A percentile compares a stretch with the other conserved stretches of the same genome.
Conservation (phyloP, 2,113 vertebrate genomes). For the Gila orcuttii region DNA sequence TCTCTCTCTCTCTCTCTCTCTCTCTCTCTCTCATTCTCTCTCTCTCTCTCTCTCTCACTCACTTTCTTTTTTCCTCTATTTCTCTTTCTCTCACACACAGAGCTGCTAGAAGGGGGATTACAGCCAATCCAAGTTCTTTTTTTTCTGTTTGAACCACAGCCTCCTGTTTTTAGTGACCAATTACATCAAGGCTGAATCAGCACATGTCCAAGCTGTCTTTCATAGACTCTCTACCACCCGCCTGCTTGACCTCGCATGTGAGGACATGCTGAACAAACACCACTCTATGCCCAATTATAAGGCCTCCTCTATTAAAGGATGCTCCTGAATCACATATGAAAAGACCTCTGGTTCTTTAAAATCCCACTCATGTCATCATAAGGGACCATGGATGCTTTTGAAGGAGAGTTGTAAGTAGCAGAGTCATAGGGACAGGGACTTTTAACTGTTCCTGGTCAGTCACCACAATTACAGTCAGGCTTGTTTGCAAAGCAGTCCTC, state of each 20-base stretch:
- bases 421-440: neutral
- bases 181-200: constrained; percentile 39
- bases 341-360: constrained; percentile 31
- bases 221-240: constrained; percentile 14
- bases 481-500: constrained; percentile 23
- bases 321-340: constrained; percentile 19
- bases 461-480: neutral
- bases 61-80: too few relatives aligned
- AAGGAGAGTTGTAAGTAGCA: constrained; percentile 5
- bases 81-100: constrained; percentile 15
- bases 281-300: constrained; percentile 46
- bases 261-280: constrained; percentile 51
- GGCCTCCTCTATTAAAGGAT: constrained; percentile 27
- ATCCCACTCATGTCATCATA: constrained; percentile 48
- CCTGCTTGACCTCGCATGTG: constrained; percentile 48
- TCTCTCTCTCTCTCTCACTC: neutral
- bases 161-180: constrained; percentile 49
- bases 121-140: constrained; percentile 37
- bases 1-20: neutral
- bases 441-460: constrained; percentile 45
- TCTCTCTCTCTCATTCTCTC: neutral
- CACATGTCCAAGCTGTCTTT: constrained; percentile 37
- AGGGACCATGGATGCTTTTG: neutral
- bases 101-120: constrained; percentile 16
- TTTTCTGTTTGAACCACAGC: constrained; percentile 48